phyloP scores from a whole-genome alignment of 1,140 invertebrate species.

The Lasioglossum albipes region DNA sequence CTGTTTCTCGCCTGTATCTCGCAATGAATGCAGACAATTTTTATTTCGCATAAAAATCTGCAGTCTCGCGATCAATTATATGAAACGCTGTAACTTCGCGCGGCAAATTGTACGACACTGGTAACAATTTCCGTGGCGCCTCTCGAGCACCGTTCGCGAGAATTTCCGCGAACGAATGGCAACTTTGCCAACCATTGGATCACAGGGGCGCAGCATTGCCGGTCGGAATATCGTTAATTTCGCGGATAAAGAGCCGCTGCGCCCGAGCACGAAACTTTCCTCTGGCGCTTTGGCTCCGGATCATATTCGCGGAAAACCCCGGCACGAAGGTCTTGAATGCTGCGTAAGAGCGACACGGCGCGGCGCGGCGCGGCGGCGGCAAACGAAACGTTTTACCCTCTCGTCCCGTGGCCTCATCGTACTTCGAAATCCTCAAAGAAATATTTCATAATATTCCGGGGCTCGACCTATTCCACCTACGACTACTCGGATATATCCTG shows the following conservation, averaged over 20 bases:
- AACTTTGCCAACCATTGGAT: neutral
- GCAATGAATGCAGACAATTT: no score
- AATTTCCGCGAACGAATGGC: neutral
- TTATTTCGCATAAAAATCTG: no score
- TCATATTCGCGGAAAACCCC: constrained; percentile 26
- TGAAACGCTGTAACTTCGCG: no score
- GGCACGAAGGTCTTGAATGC: constrained; percentile 16
- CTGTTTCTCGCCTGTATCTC: no score
- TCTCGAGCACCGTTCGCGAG: no score
- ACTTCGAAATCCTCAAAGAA: constrained; percentile 38
- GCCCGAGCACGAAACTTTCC: constrained; percentile 18
- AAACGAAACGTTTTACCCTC: neutral
- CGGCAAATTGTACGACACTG: neutral
- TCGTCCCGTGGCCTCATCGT: neutral
- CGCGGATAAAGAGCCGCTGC: constrained; percentile 15
- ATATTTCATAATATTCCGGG: constrained; percentile 31
- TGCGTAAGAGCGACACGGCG: neutral
- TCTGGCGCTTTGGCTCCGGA: neutral
- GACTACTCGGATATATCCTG: neutral
- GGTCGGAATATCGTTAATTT: constrained; percentile 35
- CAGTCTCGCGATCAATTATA: no score
- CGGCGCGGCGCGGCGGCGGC: no score
- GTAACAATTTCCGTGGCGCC: no score
- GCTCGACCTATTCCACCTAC: constrained; percentile 6
- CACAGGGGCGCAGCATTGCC: neutral